A percentile compares a stretch with the other conserved stretches of the same genome.
phyloP scores from a whole-genome alignment of 2,113 vertebrate species.

The Trinectes maculatus region DNA sequence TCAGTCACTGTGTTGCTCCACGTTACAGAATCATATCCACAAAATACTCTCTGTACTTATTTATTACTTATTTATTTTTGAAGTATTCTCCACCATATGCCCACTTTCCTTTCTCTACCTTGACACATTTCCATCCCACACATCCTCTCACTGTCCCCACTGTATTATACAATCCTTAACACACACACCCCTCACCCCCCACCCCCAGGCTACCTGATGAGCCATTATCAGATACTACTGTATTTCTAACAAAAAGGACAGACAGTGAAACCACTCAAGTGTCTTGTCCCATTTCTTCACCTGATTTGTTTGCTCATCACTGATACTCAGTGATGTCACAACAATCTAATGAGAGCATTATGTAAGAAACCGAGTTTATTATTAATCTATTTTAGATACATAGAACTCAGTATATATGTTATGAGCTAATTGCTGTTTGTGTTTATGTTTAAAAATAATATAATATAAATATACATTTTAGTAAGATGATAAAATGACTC shows the following conservation, averaged over 20 bases:
- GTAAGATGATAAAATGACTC: neutral
- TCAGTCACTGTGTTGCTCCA: neutral
- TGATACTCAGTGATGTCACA: constrained; percentile 43
- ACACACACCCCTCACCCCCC: no score
- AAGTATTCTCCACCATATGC: neutral
- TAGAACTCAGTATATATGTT: no score
- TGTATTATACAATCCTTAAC: constrained; percentile 5
- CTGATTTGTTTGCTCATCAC: neutral
- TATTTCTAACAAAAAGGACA: constrained; percentile 17
- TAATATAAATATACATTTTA: no score
- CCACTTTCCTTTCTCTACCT: neutral
- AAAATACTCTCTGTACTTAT: neutral
- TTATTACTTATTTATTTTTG: neutral
- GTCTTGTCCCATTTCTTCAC: constrained; percentile 21
- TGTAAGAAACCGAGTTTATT: neutral
- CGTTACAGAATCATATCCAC: neutral
- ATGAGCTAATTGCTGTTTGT: no score
- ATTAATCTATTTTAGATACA: no score
- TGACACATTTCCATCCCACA: neutral
- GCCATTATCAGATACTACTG: constrained; percentile 31
- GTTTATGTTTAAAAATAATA: no score
- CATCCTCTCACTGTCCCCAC: neutral
- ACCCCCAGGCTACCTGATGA: no score
- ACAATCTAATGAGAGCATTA: constrained; percentile 3
- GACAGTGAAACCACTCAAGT: constrained; percentile 45